These are phyloP conservation scores for Habroteleia sp. DNA, from an alignment of 2,888 invertebrate species.

Conservation along the genomic window DNA sequence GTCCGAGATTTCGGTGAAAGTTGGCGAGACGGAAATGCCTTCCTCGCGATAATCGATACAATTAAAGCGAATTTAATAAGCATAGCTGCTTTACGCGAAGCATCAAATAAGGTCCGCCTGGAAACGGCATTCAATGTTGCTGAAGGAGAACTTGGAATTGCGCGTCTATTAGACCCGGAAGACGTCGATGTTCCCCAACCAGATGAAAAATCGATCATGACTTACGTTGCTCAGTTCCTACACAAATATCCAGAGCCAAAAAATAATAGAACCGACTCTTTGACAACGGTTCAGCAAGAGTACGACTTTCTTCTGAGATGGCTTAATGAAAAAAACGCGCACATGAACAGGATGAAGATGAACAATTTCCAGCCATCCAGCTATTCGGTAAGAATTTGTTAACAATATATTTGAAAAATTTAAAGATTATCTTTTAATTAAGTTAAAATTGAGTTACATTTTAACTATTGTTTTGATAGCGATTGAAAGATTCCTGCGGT, in stretches of 20 bases:
- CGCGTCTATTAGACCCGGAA: constrained; percentile 95
- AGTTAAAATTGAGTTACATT: too few species aligned
- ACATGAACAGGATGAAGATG: constrained; percentile 89
- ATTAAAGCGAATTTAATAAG: constrained; percentile 96
- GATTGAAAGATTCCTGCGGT: too few species aligned
- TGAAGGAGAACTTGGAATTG: constrained; percentile 94
- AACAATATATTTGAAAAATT: too few species aligned
- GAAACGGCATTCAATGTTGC: constrained; percentile 97
- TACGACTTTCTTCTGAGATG: constrained; percentile 91
- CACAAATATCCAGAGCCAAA: constrained; percentile 96
- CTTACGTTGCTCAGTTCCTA: constrained; percentile 98
- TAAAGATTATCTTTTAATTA: too few species aligned
- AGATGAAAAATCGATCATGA: constrained; percentile 99
- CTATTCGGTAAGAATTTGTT: constrained; percentile 83
- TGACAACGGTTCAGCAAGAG: constrained; percentile 90
- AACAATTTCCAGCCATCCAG: constrained; percentile 88
- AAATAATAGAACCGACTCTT: constrained; percentile 87
- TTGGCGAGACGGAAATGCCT: constrained; percentile 98
- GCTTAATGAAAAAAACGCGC: constrained; percentile 89
- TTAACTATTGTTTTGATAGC: too few species aligned
- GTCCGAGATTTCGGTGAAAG: constrained; percentile 96
- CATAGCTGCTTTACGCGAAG: constrained; percentile 89
- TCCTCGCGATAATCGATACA: constrained; percentile 96
- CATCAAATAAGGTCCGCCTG: constrained; percentile 90
- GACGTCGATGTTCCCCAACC: constrained; percentile 97